Conservation (phyloP, 2,888 invertebrate genomes). For the Sarcophaga rosellei region DNA sequence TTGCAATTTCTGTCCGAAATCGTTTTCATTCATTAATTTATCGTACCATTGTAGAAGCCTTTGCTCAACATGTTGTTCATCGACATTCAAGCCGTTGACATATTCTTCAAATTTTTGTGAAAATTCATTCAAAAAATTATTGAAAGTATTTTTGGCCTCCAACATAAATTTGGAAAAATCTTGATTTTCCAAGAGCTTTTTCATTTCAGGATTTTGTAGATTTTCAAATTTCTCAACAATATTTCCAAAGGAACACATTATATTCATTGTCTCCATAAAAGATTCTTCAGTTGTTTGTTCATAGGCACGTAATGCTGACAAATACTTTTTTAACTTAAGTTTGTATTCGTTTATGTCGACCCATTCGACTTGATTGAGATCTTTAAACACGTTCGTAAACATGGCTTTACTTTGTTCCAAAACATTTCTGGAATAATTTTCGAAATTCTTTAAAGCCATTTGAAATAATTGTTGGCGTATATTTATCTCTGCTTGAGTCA, state of each 20-base stretch:
- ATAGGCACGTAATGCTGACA: background rate
- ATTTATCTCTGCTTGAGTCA: background rate
- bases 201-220: background rate
- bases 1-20: background rate
- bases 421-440: background rate
- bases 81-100: background rate
- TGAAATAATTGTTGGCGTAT: constrained; percentile 7
- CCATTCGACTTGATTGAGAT: background rate
- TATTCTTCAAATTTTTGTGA: constrained; percentile 7
- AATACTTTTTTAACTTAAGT: constrained; percentile 13
- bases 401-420: background rate
- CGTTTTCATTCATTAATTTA: background rate
- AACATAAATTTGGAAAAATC: background rate
- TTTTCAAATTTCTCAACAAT: background rate
- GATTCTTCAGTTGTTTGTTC: background rate
- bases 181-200: background rate
- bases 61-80: background rate
- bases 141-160: background rate
- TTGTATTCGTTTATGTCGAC: background rate
- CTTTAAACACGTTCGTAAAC: background rate
- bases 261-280: background rate
- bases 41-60: constrained; percentile 16
- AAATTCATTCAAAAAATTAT: background rate
- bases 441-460: background rate
- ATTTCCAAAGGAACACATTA: background rate